Evolutionary conservation across 2,888 invertebrate species (phyloP), one percentile per base, ranked within the genome.

Genomic region (Amphipyra tragopoginis): DNA sequence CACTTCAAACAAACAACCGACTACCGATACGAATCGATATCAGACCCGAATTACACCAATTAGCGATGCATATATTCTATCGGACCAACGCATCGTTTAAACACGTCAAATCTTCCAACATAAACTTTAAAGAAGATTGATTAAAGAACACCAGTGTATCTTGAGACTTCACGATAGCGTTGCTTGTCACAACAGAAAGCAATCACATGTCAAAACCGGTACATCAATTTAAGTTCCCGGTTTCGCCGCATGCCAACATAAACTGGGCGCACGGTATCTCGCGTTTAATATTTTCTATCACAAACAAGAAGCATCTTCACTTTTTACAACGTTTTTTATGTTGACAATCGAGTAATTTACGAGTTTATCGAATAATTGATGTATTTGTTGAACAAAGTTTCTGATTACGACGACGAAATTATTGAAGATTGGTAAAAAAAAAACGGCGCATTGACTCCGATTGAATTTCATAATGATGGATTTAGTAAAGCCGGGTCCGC

Each of bases 21-120:
- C 15, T 21, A n/a, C 53, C 38, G 26, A 34, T 50, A 47, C 68
- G 21, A 66, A 67, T 67, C 38, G 50, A 51, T 67, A 49, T 59
- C 14, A 60, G 26, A 14, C 59, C 33, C 36, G 39, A 40, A 44
- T 67, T 42, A 54, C 15, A 61, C 1, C 34, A 38, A 67, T 67
- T 54, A 68, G 42, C 1, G 8, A 68, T 67, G 61, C 53, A 47
- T 68, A 66, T 61, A 13, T 14, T 49, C 26, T 38, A 21, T 21
- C 36, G 39, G 14, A 14, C 36, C 49, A 44, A n/a, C 4, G 36
- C 67, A 29, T 33, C 14, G 9, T 15, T 38, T 11, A 21, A 39
- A 66, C 29, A 48, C 52, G 59, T 26, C 36, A 50, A 49, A 38
- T 9, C 5, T 11, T 44, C 6, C n/a, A 26, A 5, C 34, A 9